Evolutionary conservation across 2,113 vertebrate species (phyloP), one percentile per base, ranked within the genome.

Genomic region (Leptodactylus fuscus): DNA sequence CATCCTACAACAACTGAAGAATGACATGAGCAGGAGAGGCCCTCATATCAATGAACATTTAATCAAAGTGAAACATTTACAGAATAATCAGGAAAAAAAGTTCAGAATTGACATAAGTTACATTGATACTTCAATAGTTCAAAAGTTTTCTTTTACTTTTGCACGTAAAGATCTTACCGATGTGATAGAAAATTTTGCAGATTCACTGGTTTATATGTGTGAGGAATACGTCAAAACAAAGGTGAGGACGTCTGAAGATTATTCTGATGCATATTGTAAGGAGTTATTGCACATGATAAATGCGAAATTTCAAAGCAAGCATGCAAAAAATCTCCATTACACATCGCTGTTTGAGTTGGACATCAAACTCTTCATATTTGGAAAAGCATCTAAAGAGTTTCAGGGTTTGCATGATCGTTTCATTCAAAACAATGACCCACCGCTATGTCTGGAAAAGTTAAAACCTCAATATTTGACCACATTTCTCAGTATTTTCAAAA

Each of bases 271-370:
- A 3, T 82, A 88, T 15, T 84, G 86, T 18, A 2, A 60, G 15
- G 90, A 92, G 60, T 22, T 94, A 38, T 82, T 95, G 22, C 67
- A 88, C 60, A 93, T 83, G 32, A 79, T 94, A 44, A 94, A n/a
- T n/a, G n/a, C n/a, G n/a, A n/a, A n/a, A n/a, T n/a, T n/a, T n/a
- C n/a, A n/a, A n/a, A n/a, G n/a, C n/a, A n/a, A n/a, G n/a, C n/a
- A n/a, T n/a, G 93, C 69, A 89, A 87, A 5, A 46, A 0, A 0
- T 15, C 62, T 81, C 22, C 34, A 36, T 2, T 29, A 7, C 46
- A 80, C 15, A 53, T 15, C 4, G 51, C 0, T 36, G 9, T 88
- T 87, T 74, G 86, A 84, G 55, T 76, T 86, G 15, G 83, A 88
- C 20, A 18, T 89, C 18, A 87, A 87, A 27, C 55, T 83, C 9